Evolutionary conservation across 2,888 invertebrate species (phyloP), one percentile per base, ranked within the genome.

Genomic region (Nudaria mundana): DNA sequence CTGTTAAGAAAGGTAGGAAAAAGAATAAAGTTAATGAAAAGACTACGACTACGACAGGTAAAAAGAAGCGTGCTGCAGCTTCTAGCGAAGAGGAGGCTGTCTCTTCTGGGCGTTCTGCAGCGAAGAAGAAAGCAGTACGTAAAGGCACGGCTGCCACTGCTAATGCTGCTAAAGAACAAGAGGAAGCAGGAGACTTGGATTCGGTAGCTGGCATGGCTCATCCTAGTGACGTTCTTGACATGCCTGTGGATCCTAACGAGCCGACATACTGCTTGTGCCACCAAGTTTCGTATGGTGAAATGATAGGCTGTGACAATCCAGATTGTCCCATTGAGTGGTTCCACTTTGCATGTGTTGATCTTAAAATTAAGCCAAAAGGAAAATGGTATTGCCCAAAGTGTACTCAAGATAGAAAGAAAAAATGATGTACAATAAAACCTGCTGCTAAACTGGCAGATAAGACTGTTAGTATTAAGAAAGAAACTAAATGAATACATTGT

Each of bases 181-280:
- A 86, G 38, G 87, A 86, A 52, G 83, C 77, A 60, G 84, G 75
- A 5, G 87, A 87, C 48, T 73, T 92, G 52, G 91, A 91, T 50
- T 81, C 87, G 3, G 84, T 82, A 1, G 83, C 76, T 24, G 90
- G 91, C 33, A 91, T 91, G 71, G 91, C 95, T 1, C 96, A 96
- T 83, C 95, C 97, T 0, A 96, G 97, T 52, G 98, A 96, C 73
- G 96, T 96, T 7, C 84, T 96, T 23, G 96, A 96, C 58, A 96
- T 96, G 96, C 96, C 96, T 0, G 96, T 96, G 0, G 96, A 99
- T 90, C 99, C 99, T 0, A 99, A 99, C 72, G 99, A 99, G 76
- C 99, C 99, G 0, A 98, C 98, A 0, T 99, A 99, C 76, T 99
- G 98, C 77, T 89, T 98, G 24, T 99, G 99, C 71, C 98, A 98